Percentiles rank a stretch among this genome's conserved stretches.
Conservation (phyloP, 1,140 invertebrate genomes). For the Oppia nitens region DNA sequence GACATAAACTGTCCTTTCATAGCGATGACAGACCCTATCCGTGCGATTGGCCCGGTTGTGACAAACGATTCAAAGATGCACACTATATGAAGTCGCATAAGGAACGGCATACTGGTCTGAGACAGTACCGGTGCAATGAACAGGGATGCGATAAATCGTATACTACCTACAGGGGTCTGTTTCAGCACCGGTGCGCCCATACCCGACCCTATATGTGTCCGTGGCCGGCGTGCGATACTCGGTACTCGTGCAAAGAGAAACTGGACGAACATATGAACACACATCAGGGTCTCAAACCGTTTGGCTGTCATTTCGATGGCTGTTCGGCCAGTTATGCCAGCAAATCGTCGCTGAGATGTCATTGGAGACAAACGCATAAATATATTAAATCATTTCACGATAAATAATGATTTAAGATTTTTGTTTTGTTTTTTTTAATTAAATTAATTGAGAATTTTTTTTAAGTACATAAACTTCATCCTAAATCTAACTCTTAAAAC, state of each 20-base stretch:
- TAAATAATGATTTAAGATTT: neutral
- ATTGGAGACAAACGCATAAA: neutral
- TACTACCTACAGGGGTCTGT: neutral
- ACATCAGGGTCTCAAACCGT: conserved; percentile 18
- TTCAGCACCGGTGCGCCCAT: neutral
- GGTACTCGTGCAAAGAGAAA: conserved; percentile 11
- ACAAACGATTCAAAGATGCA: conserved; percentile 34
- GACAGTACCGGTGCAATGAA: conserved; percentile 16
- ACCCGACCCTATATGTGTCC: conserved; percentile 57
- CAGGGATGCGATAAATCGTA: conserved; percentile 1
- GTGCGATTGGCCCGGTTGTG: conserved; percentile 78
- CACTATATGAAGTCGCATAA: conserved; percentile 12
- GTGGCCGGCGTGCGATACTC: conserved; percentile 70
- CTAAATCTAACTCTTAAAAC: neutral
- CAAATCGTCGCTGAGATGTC: neutral
- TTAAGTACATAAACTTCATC: no score
- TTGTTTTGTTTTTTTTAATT: no score
- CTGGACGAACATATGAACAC: conserved; percentile 14
- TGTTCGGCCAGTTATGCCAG: conserved; percentile 3
- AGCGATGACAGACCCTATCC: conserved; percentile 43
- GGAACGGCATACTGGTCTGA: conserved; percentile 16
- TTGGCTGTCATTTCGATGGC: conserved; percentile 10
- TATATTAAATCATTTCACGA: neutral
- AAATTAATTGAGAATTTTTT: no score
- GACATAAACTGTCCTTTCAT: conserved; percentile 3